Evolutionary conservation across 2,113 vertebrate genomes (phyloP).

Genomic region (Cinclus mexicanus): DNA sequence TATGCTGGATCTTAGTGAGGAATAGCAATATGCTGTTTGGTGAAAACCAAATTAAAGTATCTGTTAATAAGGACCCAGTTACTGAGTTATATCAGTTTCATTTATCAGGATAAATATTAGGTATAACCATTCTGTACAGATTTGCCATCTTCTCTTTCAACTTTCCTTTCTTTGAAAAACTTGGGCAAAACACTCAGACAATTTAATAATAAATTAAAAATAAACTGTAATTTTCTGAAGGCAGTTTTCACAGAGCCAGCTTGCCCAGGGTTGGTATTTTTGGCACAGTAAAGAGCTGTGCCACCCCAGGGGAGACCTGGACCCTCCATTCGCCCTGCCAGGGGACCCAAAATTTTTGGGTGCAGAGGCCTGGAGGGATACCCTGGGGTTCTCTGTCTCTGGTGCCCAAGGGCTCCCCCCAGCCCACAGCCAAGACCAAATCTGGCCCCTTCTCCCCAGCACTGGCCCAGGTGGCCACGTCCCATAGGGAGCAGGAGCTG

Average conservation of each 20-base stretch:
- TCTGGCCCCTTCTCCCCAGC: not conserved
- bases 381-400: not conserved
- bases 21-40: conserved; percentile 75
- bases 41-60: not conserved
- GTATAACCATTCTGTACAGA: not conserved
- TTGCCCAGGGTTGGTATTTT: accelerated
- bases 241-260: not conserved
- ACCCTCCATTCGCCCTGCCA: not conserved
- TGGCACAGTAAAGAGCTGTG: not conserved
- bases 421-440: not conserved
- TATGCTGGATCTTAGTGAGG: conserved; percentile 53
- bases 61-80: not conserved
- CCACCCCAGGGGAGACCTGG: not conserved
- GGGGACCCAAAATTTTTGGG: not conserved
- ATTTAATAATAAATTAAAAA: not conserved
- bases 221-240: not conserved
- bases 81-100: not conserved
- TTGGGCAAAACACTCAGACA: not conserved
- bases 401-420: not conserved
- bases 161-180: not conserved
- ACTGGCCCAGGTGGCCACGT: accelerated
- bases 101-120: not conserved
- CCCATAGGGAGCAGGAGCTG: accelerated
- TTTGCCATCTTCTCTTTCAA: not conserved
- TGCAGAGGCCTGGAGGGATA: no score